These are phyloP conservation scores for Drosophila obscura DNA, from an alignment of 1,140 invertebrate species.

Conservation along the genomic window DNA sequence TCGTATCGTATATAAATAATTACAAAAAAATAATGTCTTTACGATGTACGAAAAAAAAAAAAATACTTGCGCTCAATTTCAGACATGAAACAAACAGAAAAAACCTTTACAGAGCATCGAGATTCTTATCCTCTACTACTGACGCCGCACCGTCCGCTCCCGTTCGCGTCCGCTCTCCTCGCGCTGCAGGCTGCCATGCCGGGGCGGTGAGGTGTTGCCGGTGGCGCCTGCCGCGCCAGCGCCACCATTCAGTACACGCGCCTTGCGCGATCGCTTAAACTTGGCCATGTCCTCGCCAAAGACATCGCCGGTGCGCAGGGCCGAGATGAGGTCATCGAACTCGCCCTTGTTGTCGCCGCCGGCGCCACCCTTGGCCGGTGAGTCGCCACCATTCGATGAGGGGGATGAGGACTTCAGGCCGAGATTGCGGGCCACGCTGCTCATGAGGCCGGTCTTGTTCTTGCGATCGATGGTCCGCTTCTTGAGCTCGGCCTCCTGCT, in stretches of 20 bases:
- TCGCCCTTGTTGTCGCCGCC: slow-evolving; percentile 90
- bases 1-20: slow-evolving; percentile 52
- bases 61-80: slow-evolving; percentile 30
- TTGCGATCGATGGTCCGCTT: slow-evolving; percentile 95
- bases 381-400: slow-evolving; percentile 79
- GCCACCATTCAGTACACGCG: slow-evolving; percentile 85
- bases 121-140: slow-evolving; percentile 38
- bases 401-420: slow-evolving; percentile 83
- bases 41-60: slow-evolving; percentile 29
- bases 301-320: slow-evolving; percentile 96
- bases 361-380: slow-evolving; percentile 84
- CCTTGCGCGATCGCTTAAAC: slow-evolving; percentile 91
- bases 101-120: no score
- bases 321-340: slow-evolving; percentile 98
- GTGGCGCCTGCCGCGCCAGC: slow-evolving; percentile 79
- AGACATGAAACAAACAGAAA: no score
- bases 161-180: slow-evolving; percentile 81
- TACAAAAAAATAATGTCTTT: slow-evolving; percentile 43
- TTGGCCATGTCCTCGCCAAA: slow-evolving; percentile 98
- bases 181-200: slow-evolving; percentile 80
- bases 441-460: slow-evolving; percentile 89
- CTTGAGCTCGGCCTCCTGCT: slow-evolving; percentile 96
- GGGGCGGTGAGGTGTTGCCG: slow-evolving; percentile 85
- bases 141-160: slow-evolving; percentile 76
- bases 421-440: slow-evolving; percentile 86